Percentiles rank a stretch among this genome's conserved stretches.
phyloP scores from a whole-genome alignment of 1,140 invertebrate genomes.

The Plutomurus gul region DNA sequence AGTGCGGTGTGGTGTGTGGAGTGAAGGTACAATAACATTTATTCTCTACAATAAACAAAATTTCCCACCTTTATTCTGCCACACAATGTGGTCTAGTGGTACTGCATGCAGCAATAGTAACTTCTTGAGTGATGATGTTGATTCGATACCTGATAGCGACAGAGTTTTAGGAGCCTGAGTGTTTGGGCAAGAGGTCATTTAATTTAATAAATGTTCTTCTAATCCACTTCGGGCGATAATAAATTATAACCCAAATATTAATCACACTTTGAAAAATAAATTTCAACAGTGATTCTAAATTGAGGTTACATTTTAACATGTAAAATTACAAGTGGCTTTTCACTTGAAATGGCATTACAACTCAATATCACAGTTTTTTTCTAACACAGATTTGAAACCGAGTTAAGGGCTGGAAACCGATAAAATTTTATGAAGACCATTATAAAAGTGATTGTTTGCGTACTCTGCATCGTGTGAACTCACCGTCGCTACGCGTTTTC shows the following conservation, averaged over 20 bases:
- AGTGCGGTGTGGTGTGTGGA: not conserved
- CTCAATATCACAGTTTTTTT: no score
- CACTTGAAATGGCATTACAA: no score
- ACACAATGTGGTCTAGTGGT: not conserved
- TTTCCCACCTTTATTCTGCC: not conserved
- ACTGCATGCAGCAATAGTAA: not conserved
- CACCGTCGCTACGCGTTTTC: no score
- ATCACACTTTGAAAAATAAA: slow-evolving; percentile 36
- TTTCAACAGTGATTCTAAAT: not conserved
- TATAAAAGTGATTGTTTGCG: no score
- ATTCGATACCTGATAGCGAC: slow-evolving; percentile 27
- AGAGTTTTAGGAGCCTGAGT: slow-evolving; percentile 38
- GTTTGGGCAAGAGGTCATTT: slow-evolving; percentile 48
- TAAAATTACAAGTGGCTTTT: no score
- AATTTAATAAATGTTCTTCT: slow-evolving; percentile 33
- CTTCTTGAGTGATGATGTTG: not conserved
- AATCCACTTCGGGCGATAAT: slow-evolving; percentile 50
- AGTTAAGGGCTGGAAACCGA: no score
- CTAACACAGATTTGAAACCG: no score
- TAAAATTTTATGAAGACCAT: no score
- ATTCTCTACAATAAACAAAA: no score
- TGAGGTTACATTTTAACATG: not conserved
- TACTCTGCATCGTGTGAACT: no score
- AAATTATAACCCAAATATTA: slow-evolving; percentile 45
- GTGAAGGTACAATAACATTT: not conserved